Percentiles rank a stretch among this genome's conserved stretches.
These are phyloP conservation scores for Polypedilum pembai DNA, from an alignment of 1,140 invertebrate species.

Conservation along the genomic window DNA sequence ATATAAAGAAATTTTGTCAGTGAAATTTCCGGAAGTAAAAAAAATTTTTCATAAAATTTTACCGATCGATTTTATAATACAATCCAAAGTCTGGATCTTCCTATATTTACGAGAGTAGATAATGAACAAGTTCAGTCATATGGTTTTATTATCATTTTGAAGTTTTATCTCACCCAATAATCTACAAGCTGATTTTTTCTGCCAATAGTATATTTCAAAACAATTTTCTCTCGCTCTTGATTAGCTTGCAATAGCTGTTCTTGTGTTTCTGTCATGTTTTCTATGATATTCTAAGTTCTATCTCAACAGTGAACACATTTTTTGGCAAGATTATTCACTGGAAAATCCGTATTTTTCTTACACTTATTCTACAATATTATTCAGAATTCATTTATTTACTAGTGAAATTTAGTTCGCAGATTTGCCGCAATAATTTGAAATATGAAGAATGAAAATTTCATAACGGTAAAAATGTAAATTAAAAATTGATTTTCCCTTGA, in stretches of 20 bases:
- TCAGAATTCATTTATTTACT: too few relatives aligned
- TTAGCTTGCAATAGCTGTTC: constrained; percentile 66
- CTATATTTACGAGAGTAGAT: constrained; percentile 37
- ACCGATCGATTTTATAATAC: constrained; percentile 86
- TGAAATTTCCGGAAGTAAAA: not conserved
- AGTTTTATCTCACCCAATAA: not conserved
- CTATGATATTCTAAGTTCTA: not conserved
- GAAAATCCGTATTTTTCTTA: too few relatives aligned
- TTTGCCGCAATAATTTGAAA: too few relatives aligned
- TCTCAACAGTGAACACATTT: constrained; percentile 13
- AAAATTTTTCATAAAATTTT: not conserved
- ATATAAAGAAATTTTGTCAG: not conserved
- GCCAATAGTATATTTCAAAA: constrained; percentile 86
- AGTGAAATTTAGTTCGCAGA: too few relatives aligned
- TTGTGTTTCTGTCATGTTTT: constrained; percentile 28
- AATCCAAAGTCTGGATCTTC: constrained; percentile 94
- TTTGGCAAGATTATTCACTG: not conserved
- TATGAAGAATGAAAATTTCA: too few relatives aligned
- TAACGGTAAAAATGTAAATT: too few relatives aligned
- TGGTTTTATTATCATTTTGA: constrained; percentile 57
- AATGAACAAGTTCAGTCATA: constrained; percentile 51
- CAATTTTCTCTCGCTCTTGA: constrained; percentile 89
- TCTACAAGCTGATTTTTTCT: constrained; percentile 61
- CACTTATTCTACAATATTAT: too few relatives aligned
- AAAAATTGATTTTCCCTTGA: too few relatives aligned